Conservation (phyloP, 2,113 vertebrate genomes). For the Pachycephala philippinensis region DNA sequence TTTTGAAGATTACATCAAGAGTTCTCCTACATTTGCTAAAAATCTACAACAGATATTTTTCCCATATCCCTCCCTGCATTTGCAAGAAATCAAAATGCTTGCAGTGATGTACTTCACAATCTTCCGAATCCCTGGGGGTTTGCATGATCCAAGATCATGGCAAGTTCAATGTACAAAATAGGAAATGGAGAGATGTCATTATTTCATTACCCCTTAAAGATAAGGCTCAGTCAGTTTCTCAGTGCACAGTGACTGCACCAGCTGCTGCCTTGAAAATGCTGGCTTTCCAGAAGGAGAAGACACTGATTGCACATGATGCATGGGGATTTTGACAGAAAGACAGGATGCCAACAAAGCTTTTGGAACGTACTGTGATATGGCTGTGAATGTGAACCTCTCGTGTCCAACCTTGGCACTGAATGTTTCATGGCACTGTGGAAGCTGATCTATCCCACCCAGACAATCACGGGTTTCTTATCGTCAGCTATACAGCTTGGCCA, state of each 20-base stretch:
- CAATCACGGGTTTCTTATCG: not conserved
- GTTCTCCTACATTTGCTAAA: not conserved
- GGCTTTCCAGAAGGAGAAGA: not conserved
- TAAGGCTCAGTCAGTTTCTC: not conserved
- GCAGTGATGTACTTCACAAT: not conserved
- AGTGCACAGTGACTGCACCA: not conserved
- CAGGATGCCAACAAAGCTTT: not conserved
- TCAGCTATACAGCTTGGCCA: not conserved
- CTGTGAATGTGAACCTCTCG: not conserved
- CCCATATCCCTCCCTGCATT: not conserved
- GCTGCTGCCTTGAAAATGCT: not conserved
- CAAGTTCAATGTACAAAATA: not conserved
- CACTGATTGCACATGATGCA: not conserved
- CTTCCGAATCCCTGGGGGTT: not conserved
- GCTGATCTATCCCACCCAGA: not conserved
- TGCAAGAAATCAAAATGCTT: not conserved
- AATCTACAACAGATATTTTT: not conserved
- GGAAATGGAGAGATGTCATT: not conserved
- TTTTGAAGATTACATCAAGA: not conserved
- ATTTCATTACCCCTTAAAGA: not conserved
- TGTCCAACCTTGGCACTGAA: not conserved
- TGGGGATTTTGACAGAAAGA: not conserved
- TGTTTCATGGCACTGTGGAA: not conserved
- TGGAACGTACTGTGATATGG: not conserved
- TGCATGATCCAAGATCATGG: not conserved